phyloP scores from a whole-genome alignment of 2,888 invertebrate species.

The Ariolimax columbianus region DNA sequence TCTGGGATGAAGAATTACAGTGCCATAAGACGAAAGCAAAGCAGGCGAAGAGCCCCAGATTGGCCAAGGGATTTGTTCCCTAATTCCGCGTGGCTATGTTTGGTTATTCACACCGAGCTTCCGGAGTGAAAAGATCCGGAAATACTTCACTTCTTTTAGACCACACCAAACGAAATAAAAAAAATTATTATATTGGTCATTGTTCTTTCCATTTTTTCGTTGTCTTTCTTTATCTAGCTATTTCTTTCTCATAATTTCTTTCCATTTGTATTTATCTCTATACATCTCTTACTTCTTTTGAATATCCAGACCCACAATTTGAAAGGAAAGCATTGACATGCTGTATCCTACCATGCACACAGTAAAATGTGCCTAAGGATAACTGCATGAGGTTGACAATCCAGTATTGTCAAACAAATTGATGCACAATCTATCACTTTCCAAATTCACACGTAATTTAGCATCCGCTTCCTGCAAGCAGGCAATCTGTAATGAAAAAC shows the following conservation, averaged over 20 bases:
- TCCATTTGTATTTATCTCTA: no score
- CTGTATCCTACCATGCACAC: no score
- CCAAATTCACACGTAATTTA: no score
- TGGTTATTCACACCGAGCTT: slow-evolving; percentile 12
- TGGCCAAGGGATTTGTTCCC: neutral
- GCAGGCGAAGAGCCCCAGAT: neutral
- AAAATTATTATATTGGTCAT: neutral
- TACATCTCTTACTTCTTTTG: neutral
- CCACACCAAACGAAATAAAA: neutral
- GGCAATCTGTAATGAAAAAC: no score
- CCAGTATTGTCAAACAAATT: no score
- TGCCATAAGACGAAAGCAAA: slow-evolving; percentile 14
- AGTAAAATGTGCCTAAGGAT: no score
- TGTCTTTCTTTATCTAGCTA: neutral
- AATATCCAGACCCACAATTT: no score
- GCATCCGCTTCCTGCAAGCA: no score
- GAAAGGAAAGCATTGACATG: no score
- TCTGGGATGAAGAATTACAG: slow-evolving; percentile 32
- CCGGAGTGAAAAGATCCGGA: neutral
- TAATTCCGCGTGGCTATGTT: neutral
- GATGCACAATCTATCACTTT: no score
- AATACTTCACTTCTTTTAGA: slow-evolving; percentile 5
- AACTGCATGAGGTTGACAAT: no score
- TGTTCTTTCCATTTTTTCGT: neutral
- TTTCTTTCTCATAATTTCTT: neutral